Conservation (phyloP, 2,113 vertebrate genomes). For the Entomyzon cyanotis region DNA sequence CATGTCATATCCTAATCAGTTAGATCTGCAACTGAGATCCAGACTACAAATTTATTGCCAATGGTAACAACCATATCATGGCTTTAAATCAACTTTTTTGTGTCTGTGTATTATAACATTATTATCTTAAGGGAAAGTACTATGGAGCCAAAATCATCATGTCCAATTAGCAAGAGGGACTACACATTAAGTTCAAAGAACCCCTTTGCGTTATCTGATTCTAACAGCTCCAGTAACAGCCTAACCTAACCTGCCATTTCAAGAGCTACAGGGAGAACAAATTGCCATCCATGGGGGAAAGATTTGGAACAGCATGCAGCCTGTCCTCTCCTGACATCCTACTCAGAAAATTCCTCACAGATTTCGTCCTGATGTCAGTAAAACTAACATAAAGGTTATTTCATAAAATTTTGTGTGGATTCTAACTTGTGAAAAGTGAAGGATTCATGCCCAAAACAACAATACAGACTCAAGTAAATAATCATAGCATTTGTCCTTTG, state of each 20-base stretch:
- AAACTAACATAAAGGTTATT: constrained; percentile 40
- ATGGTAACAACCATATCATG: constrained; percentile 21
- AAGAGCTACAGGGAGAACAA: neutral
- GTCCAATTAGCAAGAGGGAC: neutral
- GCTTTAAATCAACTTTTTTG: neutral
- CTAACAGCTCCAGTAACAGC: neutral
- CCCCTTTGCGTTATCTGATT: neutral
- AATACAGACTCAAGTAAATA: constrained; percentile 32
- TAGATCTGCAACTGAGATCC: neutral
- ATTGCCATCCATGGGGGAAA: neutral
- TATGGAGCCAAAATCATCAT: constrained; percentile 16
- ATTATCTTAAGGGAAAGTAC: neutral
- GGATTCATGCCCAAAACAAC: constrained; percentile 15
- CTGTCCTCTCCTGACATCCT: constrained; percentile 56
- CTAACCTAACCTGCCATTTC: neutral
- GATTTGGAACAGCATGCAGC: neutral
- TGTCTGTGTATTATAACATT: neutral
- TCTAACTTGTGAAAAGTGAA: constrained; percentile 40
- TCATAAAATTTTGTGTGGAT: constrained; percentile 22
- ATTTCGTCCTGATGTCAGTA: constrained; percentile 39
- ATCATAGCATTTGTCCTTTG: neutral
- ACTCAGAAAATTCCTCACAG: constrained; percentile 61
- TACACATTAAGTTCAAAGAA: neutral
- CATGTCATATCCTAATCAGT: neutral
- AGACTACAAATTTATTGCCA: neutral